Evolutionary conservation across 2,113 vertebrate species (phyloP), one percentile per base, ranked within the genome.

Genomic region (Rhinichthys klamathensis): DNA sequence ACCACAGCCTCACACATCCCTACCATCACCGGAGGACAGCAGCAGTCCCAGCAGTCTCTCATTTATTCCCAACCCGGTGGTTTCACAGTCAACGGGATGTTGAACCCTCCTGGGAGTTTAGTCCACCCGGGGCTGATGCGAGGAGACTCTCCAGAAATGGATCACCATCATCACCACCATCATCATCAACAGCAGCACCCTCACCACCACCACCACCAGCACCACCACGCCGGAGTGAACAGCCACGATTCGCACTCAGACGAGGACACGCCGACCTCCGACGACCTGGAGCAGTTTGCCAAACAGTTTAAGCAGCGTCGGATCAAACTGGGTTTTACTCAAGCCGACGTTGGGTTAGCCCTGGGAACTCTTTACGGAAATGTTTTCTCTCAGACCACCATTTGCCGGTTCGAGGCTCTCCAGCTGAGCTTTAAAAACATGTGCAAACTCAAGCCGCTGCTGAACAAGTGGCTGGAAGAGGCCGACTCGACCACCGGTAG

Each of bases 1-100:
- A 92, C 94, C 9, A 93, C 96, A n/a, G 94, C 95, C 32, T 95
- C 96, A 65, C 96, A 97, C 94, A 96, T 96, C 90, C 95, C 94
- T 87, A 94, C 95, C 92, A 97, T 97, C 94, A 94, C 94, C 1
- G 95, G 95, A 83, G 96, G 94, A 82, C 95, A 96, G 89, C 96
- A 96, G 93, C 95, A 95, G 85, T 83, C 86, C 21, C 93, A 94
- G 60, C 97, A 97, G 91, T 92, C 96, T 3, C 96, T 98, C 83
- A 94, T 97, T 60, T 98, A 99, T 92, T 96, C 97, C 27, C 97
- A 98, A 90, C 89, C 97, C 23, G 96, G 96, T 13, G 97, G 96
- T 30, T 98, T 98, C 91, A 98, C 97, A 30, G 97, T 99, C 89
- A 99, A 99, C 94, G 97, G 97, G 89, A 99, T 98, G 97, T 93